Conservation (phyloP, 1,140 invertebrate genomes). For the Euura saliciscinereae region DNA sequence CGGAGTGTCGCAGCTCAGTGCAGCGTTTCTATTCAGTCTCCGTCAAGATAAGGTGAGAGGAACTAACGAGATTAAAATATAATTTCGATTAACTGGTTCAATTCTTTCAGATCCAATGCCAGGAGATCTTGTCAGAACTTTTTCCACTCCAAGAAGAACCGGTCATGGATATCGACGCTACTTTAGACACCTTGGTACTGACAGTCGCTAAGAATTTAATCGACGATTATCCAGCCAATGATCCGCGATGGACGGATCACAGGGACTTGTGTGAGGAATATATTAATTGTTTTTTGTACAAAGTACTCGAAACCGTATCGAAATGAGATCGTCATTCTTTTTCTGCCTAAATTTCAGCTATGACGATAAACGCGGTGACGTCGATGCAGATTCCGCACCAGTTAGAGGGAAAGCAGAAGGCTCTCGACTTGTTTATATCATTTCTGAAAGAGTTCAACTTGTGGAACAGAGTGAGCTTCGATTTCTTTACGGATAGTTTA, state of each 20-base stretch:
- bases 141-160: constrained; percentile 65
- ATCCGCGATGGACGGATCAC: constrained; percentile 79
- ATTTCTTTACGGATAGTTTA: neutral
- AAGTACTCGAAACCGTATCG: too few species aligned
- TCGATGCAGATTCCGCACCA: constrained; percentile 84
- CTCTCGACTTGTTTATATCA: constrained; percentile 72
- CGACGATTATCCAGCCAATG: constrained; percentile 86
- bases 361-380: constrained; percentile 55
- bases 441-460: constrained; percentile 80
- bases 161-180: constrained; percentile 63
- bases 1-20: constrained; percentile 71
- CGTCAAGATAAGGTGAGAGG: constrained; percentile 43
- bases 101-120: constrained; percentile 63
- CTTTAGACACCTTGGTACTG: constrained; percentile 73
- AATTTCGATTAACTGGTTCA: neutral
- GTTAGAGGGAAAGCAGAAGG: constrained; percentile 84
- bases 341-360: constrained; percentile 34
- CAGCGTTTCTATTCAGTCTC: constrained; percentile 69
- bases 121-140: constrained; percentile 71
- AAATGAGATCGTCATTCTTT: neutral
- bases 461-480: constrained; percentile 69
- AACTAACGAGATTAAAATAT: too few species aligned
- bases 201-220: constrained; percentile 79
- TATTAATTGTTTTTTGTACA: too few species aligned
- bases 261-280: constrained; percentile 44